Conservation (phyloP, 1,140 invertebrate species). For the Nymphalis io region DNA sequence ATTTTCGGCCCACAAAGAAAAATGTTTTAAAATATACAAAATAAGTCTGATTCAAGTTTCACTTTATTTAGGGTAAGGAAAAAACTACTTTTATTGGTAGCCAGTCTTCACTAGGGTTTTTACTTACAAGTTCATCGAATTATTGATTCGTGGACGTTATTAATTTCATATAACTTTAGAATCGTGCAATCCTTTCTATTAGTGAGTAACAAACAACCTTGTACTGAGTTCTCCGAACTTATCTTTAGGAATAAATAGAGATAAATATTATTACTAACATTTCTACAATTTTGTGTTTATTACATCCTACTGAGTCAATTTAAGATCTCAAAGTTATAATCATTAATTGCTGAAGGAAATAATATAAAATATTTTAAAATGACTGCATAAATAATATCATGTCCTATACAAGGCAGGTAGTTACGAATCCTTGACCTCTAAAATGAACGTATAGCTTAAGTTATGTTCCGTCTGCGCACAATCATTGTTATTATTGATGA, state of each 20-base stretch:
- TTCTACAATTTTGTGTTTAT: background rate
- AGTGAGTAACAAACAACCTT: constrained; percentile 33
- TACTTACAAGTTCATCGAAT: constrained; percentile 5
- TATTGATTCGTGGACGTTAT: constrained; percentile 14
- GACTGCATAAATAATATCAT: constrained; percentile 35
- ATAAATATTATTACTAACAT: constrained; percentile 9
- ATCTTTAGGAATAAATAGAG: constrained; percentile 15
- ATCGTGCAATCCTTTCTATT: constrained; percentile 39
- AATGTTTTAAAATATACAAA: too few species aligned
- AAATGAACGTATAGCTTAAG: constrained; percentile 40
- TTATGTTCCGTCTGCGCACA: constrained; percentile 35
- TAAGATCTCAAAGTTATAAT: background rate
- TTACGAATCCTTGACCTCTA: constrained; percentile 49
- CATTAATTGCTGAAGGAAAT: constrained; percentile 9
- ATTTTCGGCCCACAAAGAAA: too few species aligned
- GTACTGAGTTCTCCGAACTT: constrained; percentile 37
- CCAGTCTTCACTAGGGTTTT: background rate
- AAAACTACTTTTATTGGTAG: background rate
- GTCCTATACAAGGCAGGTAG: constrained; percentile 37
- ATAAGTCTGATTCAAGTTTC: too few species aligned
- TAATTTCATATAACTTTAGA: constrained; percentile 25
- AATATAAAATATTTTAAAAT: constrained; percentile 19
- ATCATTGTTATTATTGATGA: constrained; percentile 46
- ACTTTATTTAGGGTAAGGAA: background rate
- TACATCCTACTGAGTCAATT: constrained; percentile 11